Base-by-base conservation (phyloP, 2,888 invertebrate genomes). In the Oscheius sp. region DNA sequence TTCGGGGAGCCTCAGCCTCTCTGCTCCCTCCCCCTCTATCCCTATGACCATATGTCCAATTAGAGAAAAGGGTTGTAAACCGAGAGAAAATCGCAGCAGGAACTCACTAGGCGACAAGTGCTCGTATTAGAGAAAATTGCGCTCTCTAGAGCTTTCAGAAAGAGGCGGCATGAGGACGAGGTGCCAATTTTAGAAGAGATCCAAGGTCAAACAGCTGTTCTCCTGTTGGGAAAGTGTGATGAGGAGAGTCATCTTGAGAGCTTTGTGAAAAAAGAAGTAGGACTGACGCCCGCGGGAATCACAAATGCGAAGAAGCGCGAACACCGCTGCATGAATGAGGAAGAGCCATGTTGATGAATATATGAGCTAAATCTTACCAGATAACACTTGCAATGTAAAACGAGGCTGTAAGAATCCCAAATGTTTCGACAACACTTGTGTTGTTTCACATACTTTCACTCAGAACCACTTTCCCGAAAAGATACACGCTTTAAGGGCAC, bases 121-220 rank as follows among this genome's bases (percentile, higher is more conserved):
- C 65, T 21, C 65, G 32, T 65, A 65, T 65, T 65, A 65, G 50
- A 50, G 65, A 65, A 65, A 65, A 65, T 65, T 65, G 65, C 65
- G 32, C 51, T 7, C 51, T 11, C 50, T 13, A 29, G 51, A 50
- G 47, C 48, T 29, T 9, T 13, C 21, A 29, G 33, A 57, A 29
- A 57, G 57, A 57, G 29, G 57, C 21, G 10, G 29, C 29, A 4
- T 4, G 53, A 21, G 53, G 29, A 7, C 42, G 42, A 42, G 42
- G 42, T 42, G 42, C 42, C 42, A 42, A 42, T 42, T 42, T 3
- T 42, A 42, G 42, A 7, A 42, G 42, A 42, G 42, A 42, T 42
- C 4, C 0, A 42, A 42, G 7, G 7, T 42, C 42, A 42, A 5
- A 5, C 42, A 60, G 60, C 35, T 7, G 32, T 60, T 60, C 11